These are phyloP conservation scores for Pocillopora grandis DNA, from an alignment of 92 coral and sea anemone species.

Conservation along the genomic window DNA sequence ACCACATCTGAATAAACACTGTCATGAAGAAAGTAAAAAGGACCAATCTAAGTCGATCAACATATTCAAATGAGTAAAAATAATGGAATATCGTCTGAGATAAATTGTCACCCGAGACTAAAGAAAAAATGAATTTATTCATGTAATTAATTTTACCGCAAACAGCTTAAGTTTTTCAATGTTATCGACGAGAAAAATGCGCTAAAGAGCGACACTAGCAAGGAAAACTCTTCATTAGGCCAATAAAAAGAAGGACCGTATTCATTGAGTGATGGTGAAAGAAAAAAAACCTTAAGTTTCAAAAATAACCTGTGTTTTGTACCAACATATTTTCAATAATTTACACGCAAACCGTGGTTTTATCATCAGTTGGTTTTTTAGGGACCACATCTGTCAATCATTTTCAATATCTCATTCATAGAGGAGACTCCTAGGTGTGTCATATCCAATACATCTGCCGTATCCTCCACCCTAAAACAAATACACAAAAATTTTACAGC, in stretches of 20 bases:
- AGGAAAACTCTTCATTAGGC: too few relatives aligned
- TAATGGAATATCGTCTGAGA: neutral
- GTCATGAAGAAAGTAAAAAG: neutral
- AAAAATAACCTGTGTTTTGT: neutral
- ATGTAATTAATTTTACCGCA: constrained; percentile 20
- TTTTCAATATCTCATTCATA: constrained; percentile 18
- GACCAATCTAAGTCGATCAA: neutral
- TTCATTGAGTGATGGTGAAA: too few relatives aligned
- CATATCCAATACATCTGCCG: neutral
- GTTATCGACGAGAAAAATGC: constrained; percentile 1
- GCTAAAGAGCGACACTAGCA: neutral
- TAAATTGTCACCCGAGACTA: neutral
- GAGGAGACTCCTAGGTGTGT: neutral
- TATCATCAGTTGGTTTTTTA: neutral
- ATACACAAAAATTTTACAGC: neutral
- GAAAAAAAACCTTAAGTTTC: too few relatives aligned
- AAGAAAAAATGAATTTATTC: constrained; percentile 25
- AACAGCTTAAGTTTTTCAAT: constrained; percentile 8
- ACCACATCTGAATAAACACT: neutral
- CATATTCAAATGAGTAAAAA: neutral
- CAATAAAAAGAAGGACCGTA: too few relatives aligned
- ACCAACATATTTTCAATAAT: constrained; percentile 10
- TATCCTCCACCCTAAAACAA: neutral
- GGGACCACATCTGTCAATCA: constrained; percentile 22
- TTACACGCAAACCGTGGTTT: neutral